Evolutionary conservation across 2,797 vertebrate genomes (phyloP), one percentile per base, ranked within the genome.

Genomic region (Sternarchorhynchus goeldii): DNA sequence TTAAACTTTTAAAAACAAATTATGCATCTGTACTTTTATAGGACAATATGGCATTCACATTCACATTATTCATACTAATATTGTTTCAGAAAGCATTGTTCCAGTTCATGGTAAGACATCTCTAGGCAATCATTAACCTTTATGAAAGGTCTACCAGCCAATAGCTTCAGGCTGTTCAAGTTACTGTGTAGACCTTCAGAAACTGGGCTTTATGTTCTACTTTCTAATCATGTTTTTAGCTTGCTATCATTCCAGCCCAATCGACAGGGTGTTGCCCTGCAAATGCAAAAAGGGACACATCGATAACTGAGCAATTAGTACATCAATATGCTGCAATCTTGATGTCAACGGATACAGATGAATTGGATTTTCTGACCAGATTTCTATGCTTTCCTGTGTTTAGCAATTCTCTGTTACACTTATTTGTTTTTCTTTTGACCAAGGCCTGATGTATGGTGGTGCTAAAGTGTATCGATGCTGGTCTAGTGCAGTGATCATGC

Each of bases 271-370:
- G 69, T 85, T 88, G 84, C 81, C 75, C 82, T 87, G 90, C 85
- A 92, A 89, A 90, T 88, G 88, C 89, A 90, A 89, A 91, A 90
- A 85, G 82, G 87, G 88, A 86, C 87, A 88, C 88, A 84, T 93
- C 90, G 81, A 93, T 93, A 90, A 79, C 81, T 0, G 79, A 87
- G 88, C 92, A 92, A 91, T 93, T 93, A 93, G 90, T 89, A 67
- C 86, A 85, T 93, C 92, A 88, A 92, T 94, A 92, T 82, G 81
- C 85, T 83, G 88, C 89, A 89, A 88, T 90, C 91, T 83, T 85
- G 88, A 86, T 91, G 90, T 90, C 85, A 89, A 90, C 89, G 84
- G 87, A 92, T 93, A 89, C 87, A 83, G 80, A 88, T 83, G 73
- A 90, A 91, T 90, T 86, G 87, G 85, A 90, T 91, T 91, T 50